A percentile compares a stretch with the other conserved stretches of the same genome.
phyloP scores from a whole-genome alignment of 1,140 invertebrate species.

The Trichomalopsis sarcophagae region DNA sequence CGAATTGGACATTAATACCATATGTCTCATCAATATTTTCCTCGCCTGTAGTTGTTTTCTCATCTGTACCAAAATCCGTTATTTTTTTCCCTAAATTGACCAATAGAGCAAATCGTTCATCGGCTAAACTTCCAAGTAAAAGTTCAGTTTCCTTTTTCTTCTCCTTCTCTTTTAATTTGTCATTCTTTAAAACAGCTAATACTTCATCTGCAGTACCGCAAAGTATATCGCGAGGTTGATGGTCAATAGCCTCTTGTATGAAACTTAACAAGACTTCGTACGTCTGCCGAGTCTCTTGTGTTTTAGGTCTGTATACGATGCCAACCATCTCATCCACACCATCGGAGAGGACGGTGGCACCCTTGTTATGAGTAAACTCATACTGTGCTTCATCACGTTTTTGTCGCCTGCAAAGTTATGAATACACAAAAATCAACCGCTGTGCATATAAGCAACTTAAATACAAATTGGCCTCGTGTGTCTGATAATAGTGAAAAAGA shows the following conservation, averaged over 20 bases:
- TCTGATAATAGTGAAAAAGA: too few species aligned
- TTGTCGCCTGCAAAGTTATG: slow-evolving; percentile 77
- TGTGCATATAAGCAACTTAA: too few species aligned
- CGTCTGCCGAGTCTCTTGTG: slow-evolving; percentile 97
- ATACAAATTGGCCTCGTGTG: too few species aligned
- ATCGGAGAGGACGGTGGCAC: slow-evolving; percentile 89
- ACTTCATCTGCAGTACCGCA: slow-evolving; percentile 99
- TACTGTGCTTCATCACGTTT: slow-evolving; percentile 94
- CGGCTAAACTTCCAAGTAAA: slow-evolving; percentile 89
- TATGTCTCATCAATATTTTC: slow-evolving; percentile 97
- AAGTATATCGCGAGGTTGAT: slow-evolving; percentile 96
- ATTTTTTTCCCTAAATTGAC: slow-evolving; percentile 99
- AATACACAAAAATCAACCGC: too few species aligned
- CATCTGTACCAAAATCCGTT: slow-evolving; percentile 95
- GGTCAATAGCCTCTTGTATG: slow-evolving; percentile 97
- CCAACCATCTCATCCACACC: slow-evolving; percentile 94
- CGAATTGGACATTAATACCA: slow-evolving; percentile 99
- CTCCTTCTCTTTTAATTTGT: slow-evolving; percentile 94
- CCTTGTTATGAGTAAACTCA: slow-evolving; percentile 93
- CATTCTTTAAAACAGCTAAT: slow-evolving; percentile 95
- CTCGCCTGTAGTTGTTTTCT: slow-evolving; percentile 82
- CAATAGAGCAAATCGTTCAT: slow-evolving; percentile 95
- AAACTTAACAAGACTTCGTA: slow-evolving; percentile 97
- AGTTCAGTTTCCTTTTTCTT: slow-evolving; percentile 94
- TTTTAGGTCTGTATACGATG: slow-evolving; percentile 96